These are phyloP conservation scores for Leptopilina drosophilae DNA, from an alignment of 2,888 invertebrate genomes.

Conservation along the genomic window DNA sequence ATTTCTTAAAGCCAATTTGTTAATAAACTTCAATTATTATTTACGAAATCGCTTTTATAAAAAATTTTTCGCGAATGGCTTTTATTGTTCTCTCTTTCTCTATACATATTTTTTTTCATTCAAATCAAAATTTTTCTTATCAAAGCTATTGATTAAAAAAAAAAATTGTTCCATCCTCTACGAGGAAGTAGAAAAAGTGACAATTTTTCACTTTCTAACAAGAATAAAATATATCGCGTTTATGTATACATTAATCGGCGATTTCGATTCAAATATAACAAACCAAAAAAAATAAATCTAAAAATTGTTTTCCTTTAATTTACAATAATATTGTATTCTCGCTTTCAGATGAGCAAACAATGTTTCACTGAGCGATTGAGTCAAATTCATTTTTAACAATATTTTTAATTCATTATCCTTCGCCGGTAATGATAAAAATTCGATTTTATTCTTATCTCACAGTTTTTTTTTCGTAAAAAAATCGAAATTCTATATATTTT, in stretches of 20 bases:
- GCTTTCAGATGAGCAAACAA: slow-evolving; percentile 28
- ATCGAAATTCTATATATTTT: slow-evolving; percentile 6
- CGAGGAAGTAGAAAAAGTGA: not conserved
- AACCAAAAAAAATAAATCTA: slow-evolving; percentile 31
- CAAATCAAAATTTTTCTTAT: slow-evolving; percentile 14
- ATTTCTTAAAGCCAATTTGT: slow-evolving; percentile 37
- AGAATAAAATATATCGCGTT: slow-evolving; percentile 19
- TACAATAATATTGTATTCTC: slow-evolving; percentile 4
- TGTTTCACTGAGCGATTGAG: slow-evolving; percentile 33
- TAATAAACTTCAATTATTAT: slow-evolving; percentile 29
- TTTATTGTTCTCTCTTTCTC: slow-evolving; percentile 41
- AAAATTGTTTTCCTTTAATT: not conserved
- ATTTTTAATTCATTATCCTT: not conserved
- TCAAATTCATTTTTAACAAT: slow-evolving; percentile 6
- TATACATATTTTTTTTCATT: slow-evolving; percentile 27
- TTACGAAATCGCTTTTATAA: slow-evolving; percentile 62
- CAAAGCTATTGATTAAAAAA: not conserved
- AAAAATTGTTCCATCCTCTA: not conserved
- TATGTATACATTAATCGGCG: slow-evolving; percentile 14
- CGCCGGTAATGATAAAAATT: slow-evolving; percentile 1
- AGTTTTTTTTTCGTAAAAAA: slow-evolving; percentile 33
- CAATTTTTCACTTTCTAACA: slow-evolving; percentile 5
- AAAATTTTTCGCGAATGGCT: slow-evolving; percentile 61
- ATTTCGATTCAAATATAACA: slow-evolving; percentile 19
- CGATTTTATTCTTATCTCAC: slow-evolving; percentile 16